Base-by-base conservation (phyloP, 2,797 vertebrate genomes). In the Rhabdophis nuchalis region DNA sequence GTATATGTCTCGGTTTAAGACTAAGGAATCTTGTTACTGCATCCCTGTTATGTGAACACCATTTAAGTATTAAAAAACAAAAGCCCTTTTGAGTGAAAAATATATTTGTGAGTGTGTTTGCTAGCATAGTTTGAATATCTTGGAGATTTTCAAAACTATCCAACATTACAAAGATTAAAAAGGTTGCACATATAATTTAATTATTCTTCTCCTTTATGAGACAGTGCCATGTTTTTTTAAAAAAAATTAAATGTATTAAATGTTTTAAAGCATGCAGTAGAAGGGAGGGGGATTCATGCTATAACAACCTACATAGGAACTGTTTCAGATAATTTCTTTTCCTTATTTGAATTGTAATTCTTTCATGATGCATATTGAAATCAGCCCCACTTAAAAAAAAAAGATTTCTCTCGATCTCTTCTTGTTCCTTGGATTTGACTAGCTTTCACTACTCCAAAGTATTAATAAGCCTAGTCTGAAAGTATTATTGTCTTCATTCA, bases 361-460 rank as follows among this genome's bases (percentile, higher is more conserved):
- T 95, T 96, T 85, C 94, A 94, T 91, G 95, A 89, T 90, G 93
- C 93, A 54, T 93, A 92, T 89, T 85, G 77, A 54, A 53, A 90
- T 23, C 61, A 25, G 94, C 92, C 92, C 94, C 41, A 92, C 92
- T 92, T 82, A 60, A 25, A 0, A 27, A 50, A 86, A 52, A 0
- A 29, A 52, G 9, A 6, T 92, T 89, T 92, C 95, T 93, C 96
- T 91, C 6, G 16, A 89, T 52, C 82, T 86, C 64, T 29, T 25
- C 57, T 61, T 29, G 1, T 93, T 92, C 88, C 61, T 87, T 60
- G 4, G 56, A 87, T 92, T 64, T 85, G 16, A 64, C 46, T 96
- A 93, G 89, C 82, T 54, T 92, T 89, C 95, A 91, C 92, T 92
- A 60, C 77, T 82, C 52, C 94, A 60, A 57, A 50, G 94, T 85